Conservation (phyloP, 2,888 invertebrate species). For the Sceliomorpha sp. region DNA sequence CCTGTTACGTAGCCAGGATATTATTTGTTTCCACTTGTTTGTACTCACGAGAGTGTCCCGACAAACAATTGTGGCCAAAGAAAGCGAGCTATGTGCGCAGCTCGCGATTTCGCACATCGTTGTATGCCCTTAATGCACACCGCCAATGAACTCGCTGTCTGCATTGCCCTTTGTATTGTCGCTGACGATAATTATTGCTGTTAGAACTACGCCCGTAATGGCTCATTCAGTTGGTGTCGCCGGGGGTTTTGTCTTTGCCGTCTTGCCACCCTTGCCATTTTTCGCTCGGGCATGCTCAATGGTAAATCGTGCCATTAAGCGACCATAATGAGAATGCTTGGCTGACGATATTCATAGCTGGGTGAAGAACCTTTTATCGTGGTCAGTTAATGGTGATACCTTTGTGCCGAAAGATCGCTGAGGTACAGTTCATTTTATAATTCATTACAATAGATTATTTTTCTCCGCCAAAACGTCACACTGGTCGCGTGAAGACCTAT, state of each 20-base stretch:
- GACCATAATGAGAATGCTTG: conserved; percentile 71
- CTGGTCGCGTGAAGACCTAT: conserved; percentile 14
- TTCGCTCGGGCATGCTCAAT: conserved; percentile 61
- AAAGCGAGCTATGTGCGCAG: conserved; percentile 25
- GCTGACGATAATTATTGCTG: conserved; percentile 78
- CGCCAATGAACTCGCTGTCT: conserved; percentile 50
- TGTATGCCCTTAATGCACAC: conserved; percentile 42
- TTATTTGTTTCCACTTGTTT: conserved; percentile 79
- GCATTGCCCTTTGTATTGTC: conserved; percentile 64
- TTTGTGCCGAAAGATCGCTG: conserved; percentile 33
- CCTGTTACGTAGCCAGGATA: conserved; percentile 73
- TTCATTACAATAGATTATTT: conserved; percentile 37
- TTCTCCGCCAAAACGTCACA: conserved; percentile 7
- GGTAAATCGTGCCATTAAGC: conserved; percentile 75
- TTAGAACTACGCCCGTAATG: conserved; percentile 73
- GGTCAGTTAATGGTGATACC: conserved; percentile 58
- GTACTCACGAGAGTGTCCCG: conserved; percentile 67
- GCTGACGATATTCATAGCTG: conserved; percentile 36
- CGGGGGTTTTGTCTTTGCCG: conserved; percentile 62
- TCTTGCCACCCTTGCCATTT: conserved; percentile 49
- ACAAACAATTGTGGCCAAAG: conserved; percentile 68
- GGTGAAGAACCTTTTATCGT: conserved; percentile 50
- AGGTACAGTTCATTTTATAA: conserved; percentile 42
- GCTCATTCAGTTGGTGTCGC: conserved; percentile 77
- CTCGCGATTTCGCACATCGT: conserved; percentile 45